Conservation (phyloP, 2,113 vertebrate genomes). For the Sylvia atricapilla region DNA sequence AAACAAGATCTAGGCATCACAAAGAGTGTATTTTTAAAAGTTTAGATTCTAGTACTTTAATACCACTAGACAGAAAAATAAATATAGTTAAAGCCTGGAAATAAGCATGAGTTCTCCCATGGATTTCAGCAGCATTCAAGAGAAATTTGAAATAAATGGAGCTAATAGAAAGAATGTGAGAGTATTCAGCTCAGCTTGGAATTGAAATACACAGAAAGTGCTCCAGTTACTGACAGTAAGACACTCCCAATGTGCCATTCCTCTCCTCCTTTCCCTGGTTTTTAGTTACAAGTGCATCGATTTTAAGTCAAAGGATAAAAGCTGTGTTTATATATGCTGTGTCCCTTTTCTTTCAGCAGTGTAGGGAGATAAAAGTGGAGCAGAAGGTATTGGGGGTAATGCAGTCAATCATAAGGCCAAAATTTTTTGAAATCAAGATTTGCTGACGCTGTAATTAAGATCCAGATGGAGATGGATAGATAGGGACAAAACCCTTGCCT, state of each 20-base stretch:
- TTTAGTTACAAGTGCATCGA: neutral
- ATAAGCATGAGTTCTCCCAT: neutral
- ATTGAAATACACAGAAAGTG: neutral
- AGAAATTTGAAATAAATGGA: neutral
- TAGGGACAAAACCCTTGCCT: neutral
- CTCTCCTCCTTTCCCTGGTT: neutral
- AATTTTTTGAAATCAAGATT: neutral
- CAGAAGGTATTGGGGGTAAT: neutral
- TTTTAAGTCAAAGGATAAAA: neutral
- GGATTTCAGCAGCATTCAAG: neutral
- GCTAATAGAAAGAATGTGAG: fast-evolving
- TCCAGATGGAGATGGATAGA: neutral
- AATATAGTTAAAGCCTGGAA: neutral
- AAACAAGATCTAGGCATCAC: neutral
- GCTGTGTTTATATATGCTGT: neutral
- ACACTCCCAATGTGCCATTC: neutral
- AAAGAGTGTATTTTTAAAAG: neutral
- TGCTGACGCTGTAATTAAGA: neutral
- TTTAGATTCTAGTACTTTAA: neutral
- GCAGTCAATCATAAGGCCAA: neutral
- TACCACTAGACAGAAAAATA: neutral
- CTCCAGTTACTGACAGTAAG: neutral
- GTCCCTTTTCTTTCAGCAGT: neutral
- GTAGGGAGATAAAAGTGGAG: neutral
- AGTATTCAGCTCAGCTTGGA: neutral